Evolutionary conservation across 1,140 invertebrate genomes (phyloP), one percentile per base, ranked within the genome.

Genomic region (Teleogryllus occipitalis): DNA sequence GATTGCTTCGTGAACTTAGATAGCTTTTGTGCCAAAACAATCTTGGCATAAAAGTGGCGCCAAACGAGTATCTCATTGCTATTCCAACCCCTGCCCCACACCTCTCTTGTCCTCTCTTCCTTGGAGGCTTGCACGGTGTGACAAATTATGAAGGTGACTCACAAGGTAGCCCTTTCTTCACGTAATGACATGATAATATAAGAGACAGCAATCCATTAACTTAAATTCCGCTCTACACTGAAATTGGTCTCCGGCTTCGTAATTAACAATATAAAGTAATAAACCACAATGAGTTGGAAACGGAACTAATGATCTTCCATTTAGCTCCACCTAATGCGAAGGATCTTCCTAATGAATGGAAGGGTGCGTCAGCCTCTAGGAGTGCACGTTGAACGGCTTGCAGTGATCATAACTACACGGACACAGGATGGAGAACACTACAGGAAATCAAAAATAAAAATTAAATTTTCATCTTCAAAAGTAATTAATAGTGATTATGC

Each of bases 221-320:
- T 65, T 65, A 65, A 65, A 65, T 65, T 65, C 54, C 10, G 18
- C 54, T 65, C 2, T 65, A 7, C 1, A 65, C 10, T 18, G 54
- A 18, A 65, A 65, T 65, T 14, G 54, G 54, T 14, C 54, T 65
- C 54, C 54, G 10, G 54, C 18, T 18, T 65, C 18, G 54, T 65
- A 65, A 65, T 65, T 65, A 65, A 65, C 54, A 65, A 65, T 65
- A 65, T 65, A 65, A 65, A 65, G 54, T 65, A 65, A 65, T 65
- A 65, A 65, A 39, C 10, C 18, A 65, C 54, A 65, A 65, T 65
- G 54, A 10, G 54, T 65, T 65, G 18, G 54, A 65, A 65, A 65
- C 54, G 54, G 54, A 65, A 65, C 54, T 65, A 65, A 65, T 65
- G 54, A 65, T 65, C 54, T 2, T 65, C 7, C 54, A 65, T 65